Evolutionary conservation across 2,888 invertebrate genomes (phyloP), one percentile per base, ranked within the genome.

Genomic region (Buathra laborator): DNA sequence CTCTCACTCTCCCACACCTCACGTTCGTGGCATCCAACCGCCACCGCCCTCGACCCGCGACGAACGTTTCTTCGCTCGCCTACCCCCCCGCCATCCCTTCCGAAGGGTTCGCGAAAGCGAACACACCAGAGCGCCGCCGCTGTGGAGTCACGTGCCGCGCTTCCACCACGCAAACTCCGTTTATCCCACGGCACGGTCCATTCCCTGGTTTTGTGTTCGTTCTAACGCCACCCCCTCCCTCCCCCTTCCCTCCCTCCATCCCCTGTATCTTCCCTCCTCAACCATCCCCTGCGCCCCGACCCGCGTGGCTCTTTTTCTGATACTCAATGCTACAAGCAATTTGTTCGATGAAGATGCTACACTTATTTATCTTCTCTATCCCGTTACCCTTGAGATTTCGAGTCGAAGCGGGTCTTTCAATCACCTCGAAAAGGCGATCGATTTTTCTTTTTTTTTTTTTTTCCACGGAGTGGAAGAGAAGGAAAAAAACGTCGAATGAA

Each of bases 81-180:
- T 48, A 78, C 72, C 62, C 78, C 83, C 62, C 81, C 72, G 66
- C 77, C 74, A 59, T 76, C 78, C 74, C 59, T 53, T 76, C 72
- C 82, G 79, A 76, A 70, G 77, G 70, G 83, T 71, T 81, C 75
- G 82, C 46, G 16, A 64, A 24, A 16, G 51, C 24, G 44, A 14
- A 16, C 46, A 44, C 48, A 14, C 56, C 67, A 87, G 75, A 70
- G 87, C 87, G 87, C 87, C 86, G 86, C 76, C 85, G 87, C 87
- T 37, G 80, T 82, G 32, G 81, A 86, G 87, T 88, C 86, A 87
- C 87, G 87, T 88, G 87, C 78, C 85, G 70, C 32, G 70, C 51
- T 32, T 44, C 66, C 75, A 86, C 66, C 85, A 84, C 87, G 87
- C 87, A 87, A 86, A 85, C 87, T 85, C 87, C 71, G 81, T 82